Percentiles rank a stretch among this genome's conserved stretches.
Evolutionary conservation across 2,888 invertebrate species (phyloP).

Genomic region (Tetranychus truncatus): DNA sequence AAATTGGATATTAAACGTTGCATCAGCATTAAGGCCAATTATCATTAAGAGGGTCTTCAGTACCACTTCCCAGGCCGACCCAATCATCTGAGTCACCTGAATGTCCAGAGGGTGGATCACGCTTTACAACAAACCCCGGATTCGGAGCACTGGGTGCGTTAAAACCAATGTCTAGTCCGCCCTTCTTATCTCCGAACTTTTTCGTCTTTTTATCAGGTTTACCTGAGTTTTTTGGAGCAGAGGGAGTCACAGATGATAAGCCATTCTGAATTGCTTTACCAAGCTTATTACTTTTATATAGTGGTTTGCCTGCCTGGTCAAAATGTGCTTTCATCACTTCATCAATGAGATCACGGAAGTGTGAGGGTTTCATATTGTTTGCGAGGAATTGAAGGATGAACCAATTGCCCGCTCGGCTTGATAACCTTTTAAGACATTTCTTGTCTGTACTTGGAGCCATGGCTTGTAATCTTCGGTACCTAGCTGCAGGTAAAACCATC

Average conservation of each 20-base stretch:
- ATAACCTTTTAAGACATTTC: slow-evolving; percentile 5
- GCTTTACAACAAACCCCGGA: slow-evolving; percentile 13
- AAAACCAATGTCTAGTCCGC: background rate
- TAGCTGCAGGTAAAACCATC: background rate
- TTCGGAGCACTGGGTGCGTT: slow-evolving; percentile 7
- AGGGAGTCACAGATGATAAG: slow-evolving; percentile 2
- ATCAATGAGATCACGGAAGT: slow-evolving; percentile 13
- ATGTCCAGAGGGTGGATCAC: slow-evolving; percentile 14
- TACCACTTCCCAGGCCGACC: slow-evolving; percentile 8
- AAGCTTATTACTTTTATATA: slow-evolving; percentile 6
- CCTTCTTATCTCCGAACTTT: background rate
- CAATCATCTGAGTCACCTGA: slow-evolving; percentile 10
- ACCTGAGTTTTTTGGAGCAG: slow-evolving; percentile 1
- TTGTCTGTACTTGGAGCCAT: slow-evolving; percentile 14
- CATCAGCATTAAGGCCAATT: slow-evolving; percentile 6
- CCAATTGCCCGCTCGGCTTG: slow-evolving; percentile 9
- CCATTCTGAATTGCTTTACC: background rate
- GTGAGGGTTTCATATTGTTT: slow-evolving; percentile 14
- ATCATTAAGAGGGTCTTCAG: slow-evolving; percentile 3
- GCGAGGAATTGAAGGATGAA: slow-evolving; percentile 13
- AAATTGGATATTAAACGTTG: background rate
- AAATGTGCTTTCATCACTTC: slow-evolving; percentile 12
- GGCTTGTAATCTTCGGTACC: background rate
- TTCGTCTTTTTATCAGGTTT: background rate
- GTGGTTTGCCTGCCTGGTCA: slow-evolving; percentile 3